These are phyloP conservation scores for Drosophila robusta DNA, from an alignment of 2,888 invertebrate genomes.

Conservation along the genomic window DNA sequence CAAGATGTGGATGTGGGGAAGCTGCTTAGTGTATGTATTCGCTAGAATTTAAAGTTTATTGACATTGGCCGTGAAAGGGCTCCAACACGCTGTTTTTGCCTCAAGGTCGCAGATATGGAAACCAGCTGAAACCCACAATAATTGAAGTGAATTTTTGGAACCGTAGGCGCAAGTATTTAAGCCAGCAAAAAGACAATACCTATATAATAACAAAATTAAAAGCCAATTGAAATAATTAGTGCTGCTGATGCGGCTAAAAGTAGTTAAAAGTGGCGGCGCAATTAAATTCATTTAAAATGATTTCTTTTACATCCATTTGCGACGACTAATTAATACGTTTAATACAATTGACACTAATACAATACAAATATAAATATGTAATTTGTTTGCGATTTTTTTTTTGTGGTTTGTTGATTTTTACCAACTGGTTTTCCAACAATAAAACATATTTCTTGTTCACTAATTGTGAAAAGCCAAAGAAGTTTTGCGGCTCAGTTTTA, in stretches of 20 bases:
- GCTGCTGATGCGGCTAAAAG: conserved; percentile 24
- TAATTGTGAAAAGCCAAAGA: conserved; percentile 38
- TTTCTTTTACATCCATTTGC: conserved; percentile 53
- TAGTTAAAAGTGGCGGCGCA: conserved; percentile 47
- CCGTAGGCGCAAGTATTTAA: conserved; percentile 30
- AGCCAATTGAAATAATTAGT: conserved; percentile 65
- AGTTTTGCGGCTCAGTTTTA: conserved; percentile 35
- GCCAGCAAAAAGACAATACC: conserved; percentile 24
- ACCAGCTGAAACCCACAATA: conserved; percentile 22
- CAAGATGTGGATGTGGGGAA: conserved; percentile 33
- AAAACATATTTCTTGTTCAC: conserved; percentile 45
- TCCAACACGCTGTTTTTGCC: conserved; percentile 27
- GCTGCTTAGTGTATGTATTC: conserved; percentile 47
- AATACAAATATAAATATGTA: conserved; percentile 24
- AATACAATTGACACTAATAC: conserved; percentile 38
- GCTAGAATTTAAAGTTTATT: conserved; percentile 70
- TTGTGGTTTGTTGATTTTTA: conserved; percentile 6
- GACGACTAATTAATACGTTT: conserved; percentile 61
- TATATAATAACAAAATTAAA: conserved; percentile 41
- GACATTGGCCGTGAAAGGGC: conserved; percentile 53
- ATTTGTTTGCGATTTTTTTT: conserved; percentile 17
- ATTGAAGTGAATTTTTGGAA: conserved; percentile 29
- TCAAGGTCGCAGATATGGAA: conserved; percentile 41
- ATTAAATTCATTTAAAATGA: conserved; percentile 61
- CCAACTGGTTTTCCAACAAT: conserved; percentile 43